Evolutionary conservation across 1,140 invertebrate species (phyloP).

Genomic region (Penaeus indicus): DNA sequence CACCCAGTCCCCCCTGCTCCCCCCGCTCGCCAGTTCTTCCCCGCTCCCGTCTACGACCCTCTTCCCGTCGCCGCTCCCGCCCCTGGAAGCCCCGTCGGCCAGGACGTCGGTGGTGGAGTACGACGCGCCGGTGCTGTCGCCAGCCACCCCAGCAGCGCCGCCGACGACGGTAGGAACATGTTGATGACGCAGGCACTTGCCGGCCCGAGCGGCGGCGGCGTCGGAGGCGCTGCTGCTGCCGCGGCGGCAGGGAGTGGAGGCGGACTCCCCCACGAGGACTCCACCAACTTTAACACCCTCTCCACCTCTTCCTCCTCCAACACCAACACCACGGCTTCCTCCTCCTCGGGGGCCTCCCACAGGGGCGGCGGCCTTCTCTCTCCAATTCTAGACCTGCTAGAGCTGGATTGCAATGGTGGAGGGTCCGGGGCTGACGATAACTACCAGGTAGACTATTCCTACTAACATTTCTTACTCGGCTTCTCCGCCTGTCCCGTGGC

Average conservation of each 20-base stretch:
- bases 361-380: not conserved
- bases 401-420: conserved; percentile 42
- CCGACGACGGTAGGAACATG: conserved; percentile 5
- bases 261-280: not conserved
- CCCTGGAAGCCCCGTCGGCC: not conserved
- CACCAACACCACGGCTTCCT: conserved; percentile 32
- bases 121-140: conserved; percentile 47
- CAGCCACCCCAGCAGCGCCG: conserved; percentile 12
- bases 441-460: conserved; percentile 50
- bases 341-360: conserved; percentile 19
- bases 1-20: conserved; percentile 29
- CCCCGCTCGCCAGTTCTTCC: conserved; percentile 25
- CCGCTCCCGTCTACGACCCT: not conserved
- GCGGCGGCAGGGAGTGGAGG: conserved; percentile 25
- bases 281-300: conserved; percentile 9
- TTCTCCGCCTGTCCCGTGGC: not conserved
- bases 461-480: not conserved
- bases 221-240: not conserved
- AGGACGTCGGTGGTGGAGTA: conserved; percentile 44
- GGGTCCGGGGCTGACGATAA: conserved; percentile 51
- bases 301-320: conserved; percentile 40
- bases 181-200: conserved; percentile 3
- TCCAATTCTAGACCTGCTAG: not conserved
- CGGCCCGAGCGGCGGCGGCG: not conserved
- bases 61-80: not conserved